Percentiles rank a stretch among this genome's conserved stretches.
Evolutionary conservation across 2,113 vertebrate species (phyloP).

Genomic region (Campylomormyrus numenius): DNA sequence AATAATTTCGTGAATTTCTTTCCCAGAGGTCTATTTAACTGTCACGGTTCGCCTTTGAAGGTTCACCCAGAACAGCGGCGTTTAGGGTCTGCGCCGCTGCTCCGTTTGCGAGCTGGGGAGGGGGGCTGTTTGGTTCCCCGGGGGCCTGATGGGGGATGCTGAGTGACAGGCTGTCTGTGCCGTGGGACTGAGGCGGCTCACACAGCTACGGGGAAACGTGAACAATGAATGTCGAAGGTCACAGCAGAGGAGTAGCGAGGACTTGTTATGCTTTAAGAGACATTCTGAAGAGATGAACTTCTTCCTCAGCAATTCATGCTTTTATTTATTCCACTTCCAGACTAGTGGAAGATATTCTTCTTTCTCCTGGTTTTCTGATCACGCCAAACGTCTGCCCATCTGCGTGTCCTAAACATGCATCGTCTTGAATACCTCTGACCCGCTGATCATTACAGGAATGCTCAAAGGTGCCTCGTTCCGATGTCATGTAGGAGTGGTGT

Average conservation of each 20-base stretch:
- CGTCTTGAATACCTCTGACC: background rate
- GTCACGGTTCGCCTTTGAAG: background rate
- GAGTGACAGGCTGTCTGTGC: background rate
- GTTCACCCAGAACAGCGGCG: background rate
- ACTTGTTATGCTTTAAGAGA: background rate
- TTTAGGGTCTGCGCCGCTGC: background rate
- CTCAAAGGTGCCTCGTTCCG: background rate
- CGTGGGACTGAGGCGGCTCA: background rate
- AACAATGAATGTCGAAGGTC: background rate
- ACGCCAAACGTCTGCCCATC: background rate
- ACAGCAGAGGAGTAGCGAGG: background rate
- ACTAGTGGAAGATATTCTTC: background rate
- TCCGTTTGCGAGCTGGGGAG: background rate
- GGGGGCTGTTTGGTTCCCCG: background rate
- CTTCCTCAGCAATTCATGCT: background rate
- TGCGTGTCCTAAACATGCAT: background rate
- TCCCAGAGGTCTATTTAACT: background rate
- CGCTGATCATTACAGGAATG: background rate
- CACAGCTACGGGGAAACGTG: background rate
- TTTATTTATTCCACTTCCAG: background rate
- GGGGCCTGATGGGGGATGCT: background rate
- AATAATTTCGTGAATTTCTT: background rate
- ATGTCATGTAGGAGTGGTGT: background rate
- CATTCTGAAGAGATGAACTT: background rate
- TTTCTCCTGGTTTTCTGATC: background rate